These are phyloP conservation scores for Chunga burmeisteri DNA, from an alignment of 2,113 vertebrate species.

Conservation along the genomic window DNA sequence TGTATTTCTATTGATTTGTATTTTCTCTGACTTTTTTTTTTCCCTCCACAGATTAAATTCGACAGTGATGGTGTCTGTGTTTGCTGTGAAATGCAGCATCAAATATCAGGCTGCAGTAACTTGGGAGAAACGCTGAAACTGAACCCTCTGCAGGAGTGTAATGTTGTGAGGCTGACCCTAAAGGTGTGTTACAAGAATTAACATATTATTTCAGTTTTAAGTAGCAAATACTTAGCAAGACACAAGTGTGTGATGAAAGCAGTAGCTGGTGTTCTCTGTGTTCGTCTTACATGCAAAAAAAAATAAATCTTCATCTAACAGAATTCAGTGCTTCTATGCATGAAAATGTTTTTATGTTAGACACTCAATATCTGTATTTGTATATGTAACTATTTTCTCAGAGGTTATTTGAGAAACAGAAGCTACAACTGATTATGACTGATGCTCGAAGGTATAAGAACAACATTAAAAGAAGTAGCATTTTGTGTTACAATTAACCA, in stretches of 20 bases:
- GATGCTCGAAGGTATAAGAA: neutral
- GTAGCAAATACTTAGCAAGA: neutral
- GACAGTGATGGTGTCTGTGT: constrained; percentile 97
- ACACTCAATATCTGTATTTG: neutral
- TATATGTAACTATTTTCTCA: neutral
- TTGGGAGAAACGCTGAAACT: constrained; percentile 94
- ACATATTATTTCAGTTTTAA: neutral
- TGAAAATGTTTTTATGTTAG: neutral
- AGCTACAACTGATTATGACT: neutral
- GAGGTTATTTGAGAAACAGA: neutral
- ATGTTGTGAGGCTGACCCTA: constrained; percentile 89
- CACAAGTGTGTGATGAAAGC: neutral
- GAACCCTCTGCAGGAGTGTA: constrained; percentile 91
- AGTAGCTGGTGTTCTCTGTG: neutral
- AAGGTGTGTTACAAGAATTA: constrained; percentile 77
- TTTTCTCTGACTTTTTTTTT: constrained; percentile 7
- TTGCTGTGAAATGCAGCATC: constrained; percentile 93
- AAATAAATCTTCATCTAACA: neutral
- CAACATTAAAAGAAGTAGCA: no score
- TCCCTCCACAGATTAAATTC: constrained; percentile 81
- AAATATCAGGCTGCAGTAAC: constrained; percentile 92
- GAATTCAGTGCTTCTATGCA: neutral
- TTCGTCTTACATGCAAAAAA: neutral
- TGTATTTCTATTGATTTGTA: neutral
- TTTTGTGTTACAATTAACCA: neutral